Evolutionary conservation across 2,113 vertebrate genomes (phyloP), one percentile per base, ranked within the genome.

Genomic region (Megaceryle torquata): DNA sequence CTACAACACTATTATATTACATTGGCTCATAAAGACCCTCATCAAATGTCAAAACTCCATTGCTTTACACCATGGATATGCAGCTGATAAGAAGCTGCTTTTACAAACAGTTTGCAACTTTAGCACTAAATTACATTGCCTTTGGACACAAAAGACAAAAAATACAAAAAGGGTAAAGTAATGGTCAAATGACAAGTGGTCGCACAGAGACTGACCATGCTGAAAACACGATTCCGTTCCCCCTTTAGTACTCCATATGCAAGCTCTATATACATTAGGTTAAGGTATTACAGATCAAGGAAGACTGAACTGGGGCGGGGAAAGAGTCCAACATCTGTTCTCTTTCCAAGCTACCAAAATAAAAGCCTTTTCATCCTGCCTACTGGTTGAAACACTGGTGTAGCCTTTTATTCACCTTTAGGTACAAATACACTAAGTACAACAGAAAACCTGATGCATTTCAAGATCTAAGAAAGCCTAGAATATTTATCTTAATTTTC

Each of bases 401-500:
- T 56, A 80, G 46, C 35, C 60, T 89, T 93, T 88, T 78, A 64
- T 94, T 93, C 81, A 72, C 59, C 82, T 86, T 93, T 53, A 85
- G 71, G 35, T 1, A 60, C 9, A 91, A 82, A 89, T 24, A 28
- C 39, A 53, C 26, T 9, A 57, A 84, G 65, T 44, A 69, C 33
- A 93, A 91, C 51, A 69, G 89, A 89, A 93, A 95, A 64, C 19
- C 44, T 57, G 29, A 33, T 26, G 7, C 37, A 86, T 95, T 97
- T 95, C 70, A 68, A 64, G 79, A 68, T 46, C 57, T 82, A 77
- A 92, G 70, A 68, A 91, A 87, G 46, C 21, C 56, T 69, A 88
- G 11, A 67, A 72, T 35, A 89, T 95, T 94, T 86, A 79, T 95
- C 60, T 94, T 70, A 21, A 91, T 91, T 94, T 91, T 76, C 33